These are phyloP conservation scores for Venusia cambrica DNA, from an alignment of 2,888 invertebrate genomes.

Conservation along the genomic window DNA sequence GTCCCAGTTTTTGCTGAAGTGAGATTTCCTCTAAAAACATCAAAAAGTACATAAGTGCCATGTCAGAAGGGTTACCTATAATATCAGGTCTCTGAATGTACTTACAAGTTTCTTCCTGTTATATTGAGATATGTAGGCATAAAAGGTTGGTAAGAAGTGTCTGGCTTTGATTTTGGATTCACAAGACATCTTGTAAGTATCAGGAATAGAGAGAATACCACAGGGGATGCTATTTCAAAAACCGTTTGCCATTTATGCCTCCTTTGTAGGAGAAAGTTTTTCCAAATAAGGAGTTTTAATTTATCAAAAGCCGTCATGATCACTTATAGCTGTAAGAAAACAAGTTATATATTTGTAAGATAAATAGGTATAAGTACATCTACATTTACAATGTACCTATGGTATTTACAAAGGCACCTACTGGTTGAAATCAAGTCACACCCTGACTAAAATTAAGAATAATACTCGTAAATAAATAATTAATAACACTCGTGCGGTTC, in stretches of 20 bases:
- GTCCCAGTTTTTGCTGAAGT: slow-evolving; percentile 61
- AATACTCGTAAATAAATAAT: too few relatives aligned
- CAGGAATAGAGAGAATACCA: slow-evolving; percentile 85
- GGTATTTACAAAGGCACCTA: too few relatives aligned
- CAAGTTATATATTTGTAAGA: slow-evolving; percentile 28
- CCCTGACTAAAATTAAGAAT: too few relatives aligned
- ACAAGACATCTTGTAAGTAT: slow-evolving; percentile 87
- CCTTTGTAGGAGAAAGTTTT: slow-evolving; percentile 89
- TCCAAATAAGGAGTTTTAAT: slow-evolving; percentile 89
- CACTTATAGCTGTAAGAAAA: too few relatives aligned
- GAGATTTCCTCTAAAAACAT: slow-evolving; percentile 61
- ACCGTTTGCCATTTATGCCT: slow-evolving; percentile 86
- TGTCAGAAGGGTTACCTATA: too few relatives aligned
- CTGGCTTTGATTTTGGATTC: slow-evolving; percentile 77
- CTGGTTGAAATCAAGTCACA: too few relatives aligned
- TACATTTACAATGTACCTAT: too few relatives aligned
- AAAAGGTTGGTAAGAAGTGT: slow-evolving; percentile 55
- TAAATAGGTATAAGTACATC: slow-evolving; percentile 9
- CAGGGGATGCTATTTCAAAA: slow-evolving; percentile 86
- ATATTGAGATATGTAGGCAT: slow-evolving; percentile 68
- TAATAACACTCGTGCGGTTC: too few relatives aligned
- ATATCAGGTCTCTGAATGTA: slow-evolving; percentile 25
- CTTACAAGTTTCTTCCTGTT: slow-evolving; percentile 61
- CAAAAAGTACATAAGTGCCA: slow-evolving; percentile 13
- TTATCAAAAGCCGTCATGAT: slow-evolving; percentile 76